Conservation (phyloP, 1,140 invertebrate genomes). For the Gonioctena quinquepunctata region DNA sequence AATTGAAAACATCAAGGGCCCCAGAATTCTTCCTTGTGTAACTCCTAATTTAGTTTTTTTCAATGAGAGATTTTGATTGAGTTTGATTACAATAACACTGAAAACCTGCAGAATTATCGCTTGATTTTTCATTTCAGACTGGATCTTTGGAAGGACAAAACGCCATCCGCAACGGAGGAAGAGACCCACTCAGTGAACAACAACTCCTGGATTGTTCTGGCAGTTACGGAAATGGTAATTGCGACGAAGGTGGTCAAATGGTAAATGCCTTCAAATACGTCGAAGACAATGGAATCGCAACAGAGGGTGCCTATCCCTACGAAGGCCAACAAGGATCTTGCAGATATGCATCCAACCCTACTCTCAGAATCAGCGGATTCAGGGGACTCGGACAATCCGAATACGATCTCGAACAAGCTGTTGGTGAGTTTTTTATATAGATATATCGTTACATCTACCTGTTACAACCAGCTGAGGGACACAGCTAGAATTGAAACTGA, state of each 20-base stretch:
- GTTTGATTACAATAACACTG: no score
- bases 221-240: slow-evolving; percentile 16
- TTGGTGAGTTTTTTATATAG: no score
- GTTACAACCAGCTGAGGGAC: no score
- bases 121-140: no score
- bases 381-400: slow-evolving; percentile 69
- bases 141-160: background rate
- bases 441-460: no score
- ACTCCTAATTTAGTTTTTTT: no score
- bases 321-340: slow-evolving; percentile 51
- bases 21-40: no score
- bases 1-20: no score
- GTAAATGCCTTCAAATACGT: slow-evolving; percentile 67
- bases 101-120: background rate
- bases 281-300: no score
- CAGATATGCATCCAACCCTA: background rate
- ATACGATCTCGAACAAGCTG: slow-evolving; percentile 65
- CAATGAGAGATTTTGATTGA: no score
- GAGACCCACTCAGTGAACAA: slow-evolving; percentile 21
- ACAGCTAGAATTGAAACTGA: no score
- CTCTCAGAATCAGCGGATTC: slow-evolving; percentile 42
- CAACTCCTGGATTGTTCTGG: no score
- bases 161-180: background rate
- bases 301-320: slow-evolving; percentile 64
- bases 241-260: slow-evolving; percentile 65